Conservation (phyloP, 2,888 invertebrate species). For the Troglohyphantes excavatus region DNA sequence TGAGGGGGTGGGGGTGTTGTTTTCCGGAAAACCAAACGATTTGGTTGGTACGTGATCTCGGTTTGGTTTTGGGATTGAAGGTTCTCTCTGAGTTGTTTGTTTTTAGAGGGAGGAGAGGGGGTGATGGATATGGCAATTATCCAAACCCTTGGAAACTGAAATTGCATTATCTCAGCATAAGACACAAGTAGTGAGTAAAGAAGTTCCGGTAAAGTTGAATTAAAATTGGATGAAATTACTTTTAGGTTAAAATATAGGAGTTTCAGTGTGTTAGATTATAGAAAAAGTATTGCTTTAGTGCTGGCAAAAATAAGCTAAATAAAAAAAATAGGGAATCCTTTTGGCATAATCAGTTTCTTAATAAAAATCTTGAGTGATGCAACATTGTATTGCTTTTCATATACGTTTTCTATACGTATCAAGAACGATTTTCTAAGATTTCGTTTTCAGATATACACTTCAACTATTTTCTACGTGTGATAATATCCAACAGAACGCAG, state of each 20-base stretch:
- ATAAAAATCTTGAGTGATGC: too few relatives aligned
- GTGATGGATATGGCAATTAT: slow-evolving; percentile 6
- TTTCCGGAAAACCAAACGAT: slow-evolving; percentile 34
- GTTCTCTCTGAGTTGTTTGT: not conserved
- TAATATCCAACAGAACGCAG: too few relatives aligned
- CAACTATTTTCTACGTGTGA: too few relatives aligned
- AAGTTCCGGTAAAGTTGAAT: not conserved
- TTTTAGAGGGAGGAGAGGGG: not conserved
- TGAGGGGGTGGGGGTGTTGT: not conserved
- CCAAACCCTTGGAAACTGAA: not conserved
- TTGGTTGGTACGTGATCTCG: slow-evolving; percentile 54
- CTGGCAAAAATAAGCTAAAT: too few relatives aligned
- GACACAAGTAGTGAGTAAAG: not conserved
- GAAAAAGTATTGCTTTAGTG: not conserved
- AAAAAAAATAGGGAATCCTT: too few relatives aligned
- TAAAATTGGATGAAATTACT: not conserved
- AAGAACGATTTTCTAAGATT: too few relatives aligned
- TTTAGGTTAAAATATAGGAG: not conserved
- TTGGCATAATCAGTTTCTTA: too few relatives aligned
- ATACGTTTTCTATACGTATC: too few relatives aligned
- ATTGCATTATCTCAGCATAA: not conserved
- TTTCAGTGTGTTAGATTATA: not conserved
- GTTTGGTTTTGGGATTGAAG: slow-evolving; percentile 20
- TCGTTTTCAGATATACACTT: too few relatives aligned
- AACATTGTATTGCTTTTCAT: too few relatives aligned